Evolutionary conservation across 2,888 invertebrate species (phyloP).

Genomic region (Pyrrhia umbra): DNA sequence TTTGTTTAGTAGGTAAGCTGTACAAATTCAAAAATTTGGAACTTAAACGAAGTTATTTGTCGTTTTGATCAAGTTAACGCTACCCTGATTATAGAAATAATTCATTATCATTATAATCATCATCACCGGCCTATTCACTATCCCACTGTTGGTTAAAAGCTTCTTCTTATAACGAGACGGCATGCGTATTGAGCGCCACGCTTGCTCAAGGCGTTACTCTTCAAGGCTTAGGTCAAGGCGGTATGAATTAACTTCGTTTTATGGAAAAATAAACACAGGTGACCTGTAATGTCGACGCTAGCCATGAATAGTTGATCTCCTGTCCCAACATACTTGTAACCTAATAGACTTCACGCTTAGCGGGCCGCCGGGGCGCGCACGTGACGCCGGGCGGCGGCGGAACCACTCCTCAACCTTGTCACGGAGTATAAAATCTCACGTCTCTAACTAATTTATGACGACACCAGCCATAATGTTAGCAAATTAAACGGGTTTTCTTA

Average conservation of each 20-base stretch:
- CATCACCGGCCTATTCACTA: too few species aligned
- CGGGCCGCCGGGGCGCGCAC: conserved; percentile 25
- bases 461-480: conserved; percentile 39
- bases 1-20: background rate
- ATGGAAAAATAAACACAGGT: background rate
- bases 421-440: conserved; percentile 47
- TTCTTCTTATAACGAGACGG: too few species aligned
- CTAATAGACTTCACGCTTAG: conserved; percentile 32
- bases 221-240: background rate
- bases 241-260: background rate
- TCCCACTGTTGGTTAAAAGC: too few species aligned
- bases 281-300: background rate
- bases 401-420: conserved; percentile 33
- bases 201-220: too few species aligned
- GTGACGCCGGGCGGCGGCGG: background rate
- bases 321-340: conserved; percentile 9
- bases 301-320: conserved; percentile 23
- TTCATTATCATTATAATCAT: too few species aligned
- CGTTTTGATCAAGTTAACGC: too few species aligned
- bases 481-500: conserved; percentile 47
- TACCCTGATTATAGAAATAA: too few species aligned
- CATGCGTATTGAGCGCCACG: too few species aligned
- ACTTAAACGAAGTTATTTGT: background rate
- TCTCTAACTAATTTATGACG: conserved; percentile 53
- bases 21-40: background rate